Evolutionary conservation across 2,888 invertebrate species (phyloP).

Genomic region (Artemia sinica): DNA sequence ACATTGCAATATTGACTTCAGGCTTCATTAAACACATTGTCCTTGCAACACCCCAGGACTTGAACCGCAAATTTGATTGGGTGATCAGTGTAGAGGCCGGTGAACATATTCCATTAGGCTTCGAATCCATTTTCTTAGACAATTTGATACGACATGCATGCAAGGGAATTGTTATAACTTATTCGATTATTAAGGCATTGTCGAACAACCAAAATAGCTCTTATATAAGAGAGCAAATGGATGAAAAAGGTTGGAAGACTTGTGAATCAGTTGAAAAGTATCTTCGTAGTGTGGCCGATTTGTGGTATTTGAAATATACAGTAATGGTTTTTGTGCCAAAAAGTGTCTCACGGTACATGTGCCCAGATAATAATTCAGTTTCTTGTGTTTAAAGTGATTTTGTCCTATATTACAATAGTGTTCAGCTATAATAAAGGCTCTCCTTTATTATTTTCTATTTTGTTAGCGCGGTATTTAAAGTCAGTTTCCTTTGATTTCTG

Average conservation of each 20-base stretch:
- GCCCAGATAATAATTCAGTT: too few relatives aligned
- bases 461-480: too few relatives aligned
- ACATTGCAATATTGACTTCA: background rate
- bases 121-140: constrained; percentile 24
- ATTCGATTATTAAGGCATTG: constrained; percentile 18
- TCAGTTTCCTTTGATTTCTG: too few relatives aligned
- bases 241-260: background rate
- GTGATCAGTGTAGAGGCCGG: constrained; percentile 25
- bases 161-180: constrained; percentile 23
- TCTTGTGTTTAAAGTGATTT: too few relatives aligned
- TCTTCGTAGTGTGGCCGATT: background rate
- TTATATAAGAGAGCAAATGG: background rate
- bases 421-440: too few relatives aligned
- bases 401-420: too few relatives aligned
- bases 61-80: constrained; percentile 23
- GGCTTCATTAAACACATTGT: background rate
- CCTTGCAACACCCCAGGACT: background rate
- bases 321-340: background rate
- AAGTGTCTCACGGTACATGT: too few relatives aligned
- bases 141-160: constrained; percentile 24
- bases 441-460: too few relatives aligned
- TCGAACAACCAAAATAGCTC: background rate
- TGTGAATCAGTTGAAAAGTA: background rate
- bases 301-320: background rate
- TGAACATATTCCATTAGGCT: constrained; percentile 24